phyloP scores from a whole-genome alignment of 2,797 vertebrate genomes.

The Eulemur rubriventer region DNA sequence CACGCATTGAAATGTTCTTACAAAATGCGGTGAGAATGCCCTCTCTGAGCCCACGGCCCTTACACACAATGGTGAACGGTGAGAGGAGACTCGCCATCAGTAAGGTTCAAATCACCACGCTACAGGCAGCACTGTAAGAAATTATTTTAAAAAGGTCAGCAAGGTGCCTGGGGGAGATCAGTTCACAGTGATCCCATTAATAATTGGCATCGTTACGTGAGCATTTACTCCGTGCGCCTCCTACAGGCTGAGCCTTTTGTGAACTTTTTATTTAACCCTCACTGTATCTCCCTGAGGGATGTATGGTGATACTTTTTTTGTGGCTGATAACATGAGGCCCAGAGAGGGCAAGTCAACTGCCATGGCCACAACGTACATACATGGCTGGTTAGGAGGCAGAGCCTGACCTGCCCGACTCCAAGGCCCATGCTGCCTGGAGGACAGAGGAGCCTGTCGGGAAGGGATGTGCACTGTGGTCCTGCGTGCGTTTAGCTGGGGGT shows the following conservation, averaged over 20 bases:
- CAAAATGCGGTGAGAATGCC: not conserved
- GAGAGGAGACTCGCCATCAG: not conserved
- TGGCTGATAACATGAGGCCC: not conserved
- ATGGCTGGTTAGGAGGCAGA: not conserved
- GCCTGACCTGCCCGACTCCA: not conserved
- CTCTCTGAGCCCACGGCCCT: not conserved
- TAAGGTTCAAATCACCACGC: not conserved
- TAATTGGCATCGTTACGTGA: not conserved
- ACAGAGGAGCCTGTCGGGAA: not conserved
- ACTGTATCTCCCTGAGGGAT: not conserved
- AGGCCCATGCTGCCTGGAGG: not conserved
- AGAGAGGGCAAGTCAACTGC: not conserved
- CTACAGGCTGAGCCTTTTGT: not conserved
- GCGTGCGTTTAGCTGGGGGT: rapidly evolving
- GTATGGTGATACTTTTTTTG: not conserved
- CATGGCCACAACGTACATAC: not conserved
- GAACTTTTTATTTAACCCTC: not conserved
- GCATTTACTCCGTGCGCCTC: not conserved
- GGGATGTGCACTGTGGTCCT: not conserved
- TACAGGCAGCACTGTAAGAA: not conserved
- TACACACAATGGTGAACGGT: not conserved
- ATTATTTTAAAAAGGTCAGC: not conserved
- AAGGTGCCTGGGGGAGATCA: not conserved
- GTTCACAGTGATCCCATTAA: not conserved
- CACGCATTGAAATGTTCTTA: not conserved